Conservation (phyloP, 2,888 invertebrate species). For the Drosophila mettleri region DNA sequence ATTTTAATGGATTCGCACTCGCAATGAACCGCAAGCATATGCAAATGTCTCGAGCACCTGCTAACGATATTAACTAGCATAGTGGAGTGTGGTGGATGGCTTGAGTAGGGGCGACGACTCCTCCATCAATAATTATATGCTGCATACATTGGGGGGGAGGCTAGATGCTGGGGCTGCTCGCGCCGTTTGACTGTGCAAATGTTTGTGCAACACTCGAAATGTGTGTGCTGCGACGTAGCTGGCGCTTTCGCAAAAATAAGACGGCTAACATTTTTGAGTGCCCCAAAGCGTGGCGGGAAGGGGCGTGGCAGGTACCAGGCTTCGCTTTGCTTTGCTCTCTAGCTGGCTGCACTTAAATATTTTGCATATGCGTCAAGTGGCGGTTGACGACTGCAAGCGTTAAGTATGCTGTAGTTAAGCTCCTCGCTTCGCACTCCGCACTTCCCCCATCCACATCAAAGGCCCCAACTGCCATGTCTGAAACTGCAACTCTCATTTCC, state of each 20-base stretch:
- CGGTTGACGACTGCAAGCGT: constrained; percentile 56
- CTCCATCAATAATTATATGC: constrained; percentile 80
- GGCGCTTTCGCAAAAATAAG: constrained; percentile 61
- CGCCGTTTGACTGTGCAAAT: constrained; percentile 75
- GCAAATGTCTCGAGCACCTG: constrained; percentile 80
- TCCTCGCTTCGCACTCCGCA: background rate
- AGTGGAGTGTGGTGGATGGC: constrained; percentile 38
- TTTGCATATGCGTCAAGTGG: constrained; percentile 76
- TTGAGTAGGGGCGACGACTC: background rate
- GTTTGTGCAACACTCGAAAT: constrained; percentile 73
- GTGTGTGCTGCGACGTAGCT: constrained; percentile 33
- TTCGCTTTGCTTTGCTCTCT: constrained; percentile 74
- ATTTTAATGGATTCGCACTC: constrained; percentile 81
- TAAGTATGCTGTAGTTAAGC: constrained; percentile 54
- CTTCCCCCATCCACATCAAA: background rate
- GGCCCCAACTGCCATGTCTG: background rate
- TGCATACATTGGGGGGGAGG: constrained; percentile 62
- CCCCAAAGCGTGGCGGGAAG: constrained; percentile 23
- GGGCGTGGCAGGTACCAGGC: background rate
- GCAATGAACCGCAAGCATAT: constrained; percentile 77
- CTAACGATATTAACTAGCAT: constrained; percentile 77
- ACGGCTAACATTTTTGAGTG: constrained; percentile 74
- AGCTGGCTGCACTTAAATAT: constrained; percentile 75
- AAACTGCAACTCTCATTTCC: background rate
- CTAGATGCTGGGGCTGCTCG: constrained; percentile 22